These are phyloP conservation scores for Phylloscopus whistleri DNA, from an alignment of 2,113 vertebrate genomes.

Conservation along the genomic window DNA sequence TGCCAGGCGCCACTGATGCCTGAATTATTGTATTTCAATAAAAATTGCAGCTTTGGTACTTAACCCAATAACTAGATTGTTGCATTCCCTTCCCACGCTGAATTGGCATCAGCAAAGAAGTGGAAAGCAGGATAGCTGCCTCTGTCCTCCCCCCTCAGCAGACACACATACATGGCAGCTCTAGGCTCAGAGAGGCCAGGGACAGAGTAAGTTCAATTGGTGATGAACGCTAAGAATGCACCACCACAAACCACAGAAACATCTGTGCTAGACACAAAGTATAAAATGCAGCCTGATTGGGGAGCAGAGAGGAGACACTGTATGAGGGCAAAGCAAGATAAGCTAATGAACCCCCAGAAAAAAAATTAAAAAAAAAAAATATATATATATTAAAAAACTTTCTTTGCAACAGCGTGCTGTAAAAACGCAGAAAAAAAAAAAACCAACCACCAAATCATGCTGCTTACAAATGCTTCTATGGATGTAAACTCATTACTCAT, in stretches of 20 bases:
- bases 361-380: background rate
- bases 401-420: background rate
- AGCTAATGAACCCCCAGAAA: background rate
- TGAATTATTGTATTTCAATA: conserved; percentile 61
- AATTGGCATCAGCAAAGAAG: background rate
- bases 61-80: conserved; percentile 7
- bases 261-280: background rate
- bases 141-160: background rate
- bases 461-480: background rate
- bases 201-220: background rate
- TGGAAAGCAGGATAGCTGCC: background rate
- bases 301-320: background rate
- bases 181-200: background rate
- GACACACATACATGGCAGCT: background rate
- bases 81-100: background rate
- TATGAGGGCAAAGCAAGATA: background rate
- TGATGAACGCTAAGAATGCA: accelerated
- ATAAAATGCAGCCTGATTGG: background rate
- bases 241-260: background rate
- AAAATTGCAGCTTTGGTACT: conserved; percentile 38
- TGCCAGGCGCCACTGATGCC: background rate
- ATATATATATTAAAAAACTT: background rate
- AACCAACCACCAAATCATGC: background rate
- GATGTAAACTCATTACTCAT: background rate
- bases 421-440: background rate